Evolutionary conservation across 2,113 vertebrate species (phyloP).

Genomic region (Chaetorhynchus papuensis): DNA sequence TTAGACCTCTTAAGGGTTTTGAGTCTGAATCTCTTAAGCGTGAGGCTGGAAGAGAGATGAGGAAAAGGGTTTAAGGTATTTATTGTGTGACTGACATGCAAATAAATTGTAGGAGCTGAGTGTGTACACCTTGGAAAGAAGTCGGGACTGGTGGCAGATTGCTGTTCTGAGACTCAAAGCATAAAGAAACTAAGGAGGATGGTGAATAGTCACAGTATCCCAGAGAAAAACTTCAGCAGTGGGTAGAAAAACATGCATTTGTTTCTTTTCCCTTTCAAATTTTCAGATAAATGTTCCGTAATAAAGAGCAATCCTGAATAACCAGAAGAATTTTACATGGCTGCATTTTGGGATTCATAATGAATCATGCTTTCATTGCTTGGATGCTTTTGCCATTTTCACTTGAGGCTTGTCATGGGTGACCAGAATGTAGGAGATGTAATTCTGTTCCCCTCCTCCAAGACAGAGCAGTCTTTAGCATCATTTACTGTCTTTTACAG

Average conservation of each 20-base stretch:
- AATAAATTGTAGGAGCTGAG: not conserved
- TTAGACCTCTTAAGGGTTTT: not conserved
- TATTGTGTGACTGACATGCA: not conserved
- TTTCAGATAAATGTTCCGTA: not conserved
- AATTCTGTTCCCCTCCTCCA: not conserved
- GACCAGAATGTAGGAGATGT: rapidly evolving
- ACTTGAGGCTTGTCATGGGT: not conserved
- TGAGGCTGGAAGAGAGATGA: not conserved
- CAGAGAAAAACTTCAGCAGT: not conserved
- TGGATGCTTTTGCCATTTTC: not conserved
- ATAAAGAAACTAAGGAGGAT: not conserved
- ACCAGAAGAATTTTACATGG: not conserved
- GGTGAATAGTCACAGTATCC: not conserved
- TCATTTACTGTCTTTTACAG: not conserved
- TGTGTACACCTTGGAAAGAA: not conserved
- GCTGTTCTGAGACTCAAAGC: not conserved
- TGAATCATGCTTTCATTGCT: not conserved
- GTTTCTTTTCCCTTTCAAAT: not conserved
- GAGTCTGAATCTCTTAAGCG: not conserved
- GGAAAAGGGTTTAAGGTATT: not conserved
- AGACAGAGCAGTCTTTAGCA: not conserved
- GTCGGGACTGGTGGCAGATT: not conserved
- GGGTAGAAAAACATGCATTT: not conserved
- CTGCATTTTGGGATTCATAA: not conserved
- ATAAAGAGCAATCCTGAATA: not conserved